Evolutionary conservation across 2,888 invertebrate species (phyloP), one percentile per base, ranked within the genome.

Genomic region (Cheilosia impressa): DNA sequence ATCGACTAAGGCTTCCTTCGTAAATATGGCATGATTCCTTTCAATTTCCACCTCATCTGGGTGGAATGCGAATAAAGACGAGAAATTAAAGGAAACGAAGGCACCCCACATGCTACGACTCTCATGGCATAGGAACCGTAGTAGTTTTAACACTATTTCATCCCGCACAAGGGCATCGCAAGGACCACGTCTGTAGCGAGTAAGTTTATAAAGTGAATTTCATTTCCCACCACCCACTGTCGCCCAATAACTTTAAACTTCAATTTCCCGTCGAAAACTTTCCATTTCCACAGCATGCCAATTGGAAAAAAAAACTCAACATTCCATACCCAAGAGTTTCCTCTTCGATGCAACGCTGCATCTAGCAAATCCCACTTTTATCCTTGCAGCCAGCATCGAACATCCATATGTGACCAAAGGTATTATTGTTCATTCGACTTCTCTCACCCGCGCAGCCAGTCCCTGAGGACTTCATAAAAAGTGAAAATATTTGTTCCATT

Each of bases 261-360:
- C 69, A 79, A 79, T 83, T 79, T 69, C 73, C 73, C 55, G 47
- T 75, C 45, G 57, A 81, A 72, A 85, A 76, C 66, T 77, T 77
- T 85, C 45, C 71, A 65, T 68, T 78, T 68, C 63, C 52, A 65
- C 38, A 65, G 66, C 66, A 72, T 68, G 2, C 9, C 50, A 71
- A 41, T 10, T 66, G 68, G 31, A 68, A 22, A 24, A 17, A 53
- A 27, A 76, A 73, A 52, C 17, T 17, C 22, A 50, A 57, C 19
- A 65, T 22, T 50, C 27, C 45, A 34, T 19, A 58, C 52, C 15
- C 55, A 50, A 41, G 63, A 50, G 57, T 50, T 75, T 57, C 31
- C 68, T 50, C 31, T 45, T 45, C 58, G 55, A 52, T 63, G 43
- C 27, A 63, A 63, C 31, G 31, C 22, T 41, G 65, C 75, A 69